Percentiles rank a stretch among this genome's conserved stretches.
phyloP scores from a whole-genome alignment of 1,140 invertebrate species.

The Ditylenchus dipsaci region DNA sequence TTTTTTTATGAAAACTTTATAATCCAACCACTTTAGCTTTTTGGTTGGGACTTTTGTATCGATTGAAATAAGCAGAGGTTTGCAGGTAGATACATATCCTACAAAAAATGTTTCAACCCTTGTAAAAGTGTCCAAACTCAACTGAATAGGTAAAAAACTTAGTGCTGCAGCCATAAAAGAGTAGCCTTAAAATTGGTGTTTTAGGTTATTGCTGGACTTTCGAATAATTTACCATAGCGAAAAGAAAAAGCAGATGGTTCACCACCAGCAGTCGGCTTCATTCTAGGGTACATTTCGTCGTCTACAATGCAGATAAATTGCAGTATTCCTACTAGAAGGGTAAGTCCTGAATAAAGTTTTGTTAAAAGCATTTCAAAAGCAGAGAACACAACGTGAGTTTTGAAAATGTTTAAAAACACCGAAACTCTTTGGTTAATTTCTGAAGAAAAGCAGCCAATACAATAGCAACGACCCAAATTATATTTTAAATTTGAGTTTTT shows the following conservation, averaged over 20 bases:
- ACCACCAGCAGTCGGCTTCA: slow-evolving; percentile 21
- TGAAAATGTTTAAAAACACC: no score
- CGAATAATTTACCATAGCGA: slow-evolving; percentile 11
- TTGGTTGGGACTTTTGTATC: slow-evolving; percentile 4
- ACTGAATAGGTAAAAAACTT: slow-evolving; percentile 19
- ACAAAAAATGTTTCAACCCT: background rate
- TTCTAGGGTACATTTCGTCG: slow-evolving; percentile 30
- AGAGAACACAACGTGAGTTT: no score
- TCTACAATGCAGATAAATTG: slow-evolving; percentile 29
- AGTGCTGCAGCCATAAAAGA: slow-evolving; percentile 11
- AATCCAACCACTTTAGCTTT: background rate
- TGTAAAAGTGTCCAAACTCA: slow-evolving; percentile 8
- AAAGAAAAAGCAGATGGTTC: slow-evolving; percentile 20
- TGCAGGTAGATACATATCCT: slow-evolving; percentile 23
- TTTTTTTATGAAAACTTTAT: no score
- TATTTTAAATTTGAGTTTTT: no score
- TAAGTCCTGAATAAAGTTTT: slow-evolving; percentile 12
- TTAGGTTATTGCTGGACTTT: background rate
- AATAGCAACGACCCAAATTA: no score
- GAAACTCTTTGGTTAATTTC: no score
- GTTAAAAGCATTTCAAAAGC: no score
- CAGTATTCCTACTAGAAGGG: slow-evolving; percentile 13
- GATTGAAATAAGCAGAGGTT: slow-evolving; percentile 13
- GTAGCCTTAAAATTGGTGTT: background rate
- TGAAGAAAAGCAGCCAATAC: no score